A percentile compares a stretch with the other conserved stretches of the same genome.
Evolutionary conservation across 37 sponge, comb jelly and placozoan species (phyloP).

Genomic region (Chondrilla cf. caribensis): DNA sequence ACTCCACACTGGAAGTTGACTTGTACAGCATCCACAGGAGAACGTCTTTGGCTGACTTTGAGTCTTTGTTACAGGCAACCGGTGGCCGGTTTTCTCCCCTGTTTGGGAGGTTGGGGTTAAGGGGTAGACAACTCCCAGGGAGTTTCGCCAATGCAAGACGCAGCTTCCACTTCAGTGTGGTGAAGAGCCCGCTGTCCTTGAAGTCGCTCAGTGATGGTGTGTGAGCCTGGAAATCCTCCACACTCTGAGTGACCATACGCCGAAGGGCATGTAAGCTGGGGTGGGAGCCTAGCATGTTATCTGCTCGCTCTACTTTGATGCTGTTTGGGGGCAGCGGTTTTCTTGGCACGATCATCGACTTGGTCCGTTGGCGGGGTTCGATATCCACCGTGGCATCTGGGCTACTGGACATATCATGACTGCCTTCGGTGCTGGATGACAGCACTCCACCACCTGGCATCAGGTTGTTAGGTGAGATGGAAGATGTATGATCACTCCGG

Average conservation of each 20-base stretch:
- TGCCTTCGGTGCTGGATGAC: not conserved
- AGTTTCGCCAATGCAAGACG: constrained; percentile 13
- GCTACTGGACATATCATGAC: not conserved
- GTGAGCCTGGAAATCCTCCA: not conserved
- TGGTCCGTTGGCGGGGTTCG: not conserved
- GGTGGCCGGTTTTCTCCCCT: not conserved
- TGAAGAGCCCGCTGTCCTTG: not conserved
- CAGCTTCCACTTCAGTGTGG: constrained; percentile 23
- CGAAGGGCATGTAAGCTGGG: not conserved
- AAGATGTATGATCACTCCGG: not conserved
- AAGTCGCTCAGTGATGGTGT: not conserved
- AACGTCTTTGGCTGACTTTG: not conserved
- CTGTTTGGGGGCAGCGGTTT: not conserved
- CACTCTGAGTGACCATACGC: not conserved
- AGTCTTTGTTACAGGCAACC: not conserved
- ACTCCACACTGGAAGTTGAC: not conserved
- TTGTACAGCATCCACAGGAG: constrained; percentile 2
- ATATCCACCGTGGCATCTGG: not conserved
- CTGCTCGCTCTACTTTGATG: not conserved
- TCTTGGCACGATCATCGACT: not conserved
- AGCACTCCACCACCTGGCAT: no score
- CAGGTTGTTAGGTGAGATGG: no score
- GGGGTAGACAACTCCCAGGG: constrained; percentile 8
- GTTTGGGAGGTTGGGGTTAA: not conserved
- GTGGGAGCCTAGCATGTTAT: not conserved